These are phyloP conservation scores for Torymus tubicola DNA, from an alignment of 2,888 invertebrate species.

Conservation along the genomic window DNA sequence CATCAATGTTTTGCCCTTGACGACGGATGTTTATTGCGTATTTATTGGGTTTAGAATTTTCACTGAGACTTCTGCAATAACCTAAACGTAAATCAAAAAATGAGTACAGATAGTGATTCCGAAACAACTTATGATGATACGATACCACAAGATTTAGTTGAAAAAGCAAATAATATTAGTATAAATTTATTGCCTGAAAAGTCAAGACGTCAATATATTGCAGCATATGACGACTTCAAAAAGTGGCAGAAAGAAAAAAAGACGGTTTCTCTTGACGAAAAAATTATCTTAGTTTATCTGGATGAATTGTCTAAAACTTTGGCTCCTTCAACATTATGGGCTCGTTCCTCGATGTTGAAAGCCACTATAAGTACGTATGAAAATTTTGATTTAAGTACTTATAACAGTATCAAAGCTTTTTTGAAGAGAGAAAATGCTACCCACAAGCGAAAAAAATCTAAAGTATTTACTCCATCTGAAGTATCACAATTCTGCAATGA, in stretches of 20 bases:
- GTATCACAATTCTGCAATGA: not conserved
- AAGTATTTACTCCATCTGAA: not conserved
- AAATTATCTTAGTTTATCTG: too few species aligned
- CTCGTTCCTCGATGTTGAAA: too few species aligned
- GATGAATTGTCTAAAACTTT: too few species aligned
- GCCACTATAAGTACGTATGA: not conserved
- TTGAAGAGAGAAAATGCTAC: not conserved
- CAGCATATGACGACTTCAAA: not conserved
- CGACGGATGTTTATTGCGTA: too few species aligned
- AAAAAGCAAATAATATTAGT: not conserved
- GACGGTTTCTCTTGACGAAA: too few species aligned
- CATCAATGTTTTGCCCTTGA: too few species aligned
- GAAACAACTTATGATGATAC: not conserved
- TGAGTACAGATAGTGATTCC: too few species aligned
- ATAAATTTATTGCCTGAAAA: not conserved
- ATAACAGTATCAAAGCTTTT: constrained; percentile 6
- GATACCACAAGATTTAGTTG: not conserved
- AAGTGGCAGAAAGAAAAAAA: not conserved
- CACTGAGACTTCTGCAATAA: too few species aligned
- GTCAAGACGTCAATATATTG: not conserved
- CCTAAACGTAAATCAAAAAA: too few species aligned
- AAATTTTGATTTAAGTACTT: constrained; percentile 10
- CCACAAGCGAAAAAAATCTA: not conserved
- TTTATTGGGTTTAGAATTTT: too few species aligned
- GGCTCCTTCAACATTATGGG: too few species aligned